These are phyloP conservation scores for Holacanthus passer DNA, from an alignment of 2,113 vertebrate genomes.

Conservation along the genomic window DNA sequence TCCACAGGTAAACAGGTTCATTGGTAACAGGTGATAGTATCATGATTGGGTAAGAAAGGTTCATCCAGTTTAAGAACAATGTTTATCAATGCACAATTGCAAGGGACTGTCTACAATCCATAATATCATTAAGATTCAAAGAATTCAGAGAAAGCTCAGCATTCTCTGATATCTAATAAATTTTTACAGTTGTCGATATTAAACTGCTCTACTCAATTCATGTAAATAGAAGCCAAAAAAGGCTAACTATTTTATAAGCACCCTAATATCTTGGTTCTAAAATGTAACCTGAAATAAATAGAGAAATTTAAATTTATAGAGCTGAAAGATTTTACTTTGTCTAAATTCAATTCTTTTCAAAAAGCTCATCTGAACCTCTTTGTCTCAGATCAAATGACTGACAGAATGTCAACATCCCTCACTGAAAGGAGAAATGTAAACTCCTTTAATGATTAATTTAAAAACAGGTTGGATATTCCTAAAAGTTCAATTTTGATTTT, in stretches of 20 bases:
- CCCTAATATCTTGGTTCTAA: background rate
- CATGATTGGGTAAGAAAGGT: too few relatives aligned
- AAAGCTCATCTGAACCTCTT: background rate
- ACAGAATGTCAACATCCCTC: background rate
- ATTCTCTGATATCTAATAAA: background rate
- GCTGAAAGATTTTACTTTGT: background rate
- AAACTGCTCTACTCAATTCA: background rate
- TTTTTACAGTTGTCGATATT: background rate
- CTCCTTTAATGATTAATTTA: background rate
- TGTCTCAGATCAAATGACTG: background rate
- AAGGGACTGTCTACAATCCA: too few relatives aligned
- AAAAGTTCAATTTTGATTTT: background rate
- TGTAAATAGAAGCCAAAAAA: background rate
- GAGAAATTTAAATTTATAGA: background rate
- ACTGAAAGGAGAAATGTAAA: background rate
- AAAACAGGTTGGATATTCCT: background rate
- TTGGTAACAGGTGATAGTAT: too few relatives aligned
- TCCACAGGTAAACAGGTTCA: too few relatives aligned
- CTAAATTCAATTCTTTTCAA: too few relatives aligned
- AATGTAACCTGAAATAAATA: background rate
- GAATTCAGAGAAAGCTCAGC: too few relatives aligned
- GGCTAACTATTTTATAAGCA: background rate
- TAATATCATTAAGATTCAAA: too few relatives aligned
- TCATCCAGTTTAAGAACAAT: too few relatives aligned
- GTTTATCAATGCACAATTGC: too few relatives aligned